Evolutionary conservation across 2,113 vertebrate species (phyloP).

Genomic region (Pholis gunnellus): DNA sequence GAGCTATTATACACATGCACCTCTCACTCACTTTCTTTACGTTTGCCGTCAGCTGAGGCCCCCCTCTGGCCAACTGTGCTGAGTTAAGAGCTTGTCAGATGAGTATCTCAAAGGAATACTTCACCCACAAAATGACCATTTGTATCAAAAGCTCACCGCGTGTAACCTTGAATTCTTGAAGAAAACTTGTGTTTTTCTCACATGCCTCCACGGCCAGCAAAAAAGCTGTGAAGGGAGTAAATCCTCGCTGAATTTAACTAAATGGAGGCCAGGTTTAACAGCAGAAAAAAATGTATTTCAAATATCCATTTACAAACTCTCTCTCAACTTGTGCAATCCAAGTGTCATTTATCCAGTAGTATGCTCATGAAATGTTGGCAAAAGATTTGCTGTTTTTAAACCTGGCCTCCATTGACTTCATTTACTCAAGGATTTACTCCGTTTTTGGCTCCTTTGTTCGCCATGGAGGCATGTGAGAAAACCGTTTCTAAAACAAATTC

Average conservation of each 20-base stretch:
- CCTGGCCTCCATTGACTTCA: background rate
- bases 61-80: background rate
- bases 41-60: slow-evolving; percentile 14
- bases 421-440: background rate
- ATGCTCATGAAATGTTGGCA: background rate
- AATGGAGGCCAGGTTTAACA: background rate
- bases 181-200: background rate
- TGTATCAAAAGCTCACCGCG: background rate
- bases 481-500: background rate
- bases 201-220: too few species aligned
- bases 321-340: background rate
- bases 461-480: background rate
- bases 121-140: background rate
- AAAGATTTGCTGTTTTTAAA: background rate
- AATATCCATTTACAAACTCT: background rate
- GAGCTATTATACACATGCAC: slow-evolving; percentile 3
- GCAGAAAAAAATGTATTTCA: background rate
- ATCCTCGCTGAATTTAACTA: background rate
- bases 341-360: background rate
- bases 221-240: background rate
- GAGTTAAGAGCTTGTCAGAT: background rate
- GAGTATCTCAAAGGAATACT: background rate
- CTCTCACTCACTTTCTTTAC: slow-evolving; percentile 13
- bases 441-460: background rate
- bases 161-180: background rate